Evolutionary conservation across 2,888 invertebrate genomes (phyloP), one percentile per base, ranked within the genome.

Genomic region (Drosophila paracracens): DNA sequence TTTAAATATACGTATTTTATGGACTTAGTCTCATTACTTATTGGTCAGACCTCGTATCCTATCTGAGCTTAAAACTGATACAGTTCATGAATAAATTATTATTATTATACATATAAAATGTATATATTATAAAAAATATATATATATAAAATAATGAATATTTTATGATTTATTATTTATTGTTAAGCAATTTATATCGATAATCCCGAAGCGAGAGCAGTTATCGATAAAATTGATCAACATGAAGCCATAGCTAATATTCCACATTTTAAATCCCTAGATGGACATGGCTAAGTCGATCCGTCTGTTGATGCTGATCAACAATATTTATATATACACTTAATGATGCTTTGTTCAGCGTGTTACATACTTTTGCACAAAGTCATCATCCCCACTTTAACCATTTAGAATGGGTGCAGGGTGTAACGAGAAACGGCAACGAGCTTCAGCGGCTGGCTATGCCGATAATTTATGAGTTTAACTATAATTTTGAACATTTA

Each of bases 401-500:
- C 0, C 46, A 4, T 4, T 25, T 8, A 1, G 8, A 46, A 16
- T 25, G 16, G 1, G 4, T 46, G 46, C 8, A 46, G 46, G 56
- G 36, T 31, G 16, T 5, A 31, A 27, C 27, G 50, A n/a, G 18
- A 52, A 59, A 59, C 54, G 40, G 35, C 70, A 80, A 82, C 86
- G 81, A 58, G 88, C 82, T 85, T 80, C 88, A 78, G 60, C 89
- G 73, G 70, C 86, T 83, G 74, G 83, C 86, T 90, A 81, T 73
- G 80, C 54, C 51, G 60, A 81, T 91, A 86, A 91, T 92, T 91
- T 92, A 92, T 92, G 91, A 85, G 91, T 83, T 91, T 91, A 83
- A 81, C 86, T 82, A 87, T 90, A 86, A 90, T 91, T 91, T 92
- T 80, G 54, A 92, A 84, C 89, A 86, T 92, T 92, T 91, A 90